Evolutionary conservation across 2,888 invertebrate species (phyloP).

Genomic region (Nemotelus pantherinus): DNA sequence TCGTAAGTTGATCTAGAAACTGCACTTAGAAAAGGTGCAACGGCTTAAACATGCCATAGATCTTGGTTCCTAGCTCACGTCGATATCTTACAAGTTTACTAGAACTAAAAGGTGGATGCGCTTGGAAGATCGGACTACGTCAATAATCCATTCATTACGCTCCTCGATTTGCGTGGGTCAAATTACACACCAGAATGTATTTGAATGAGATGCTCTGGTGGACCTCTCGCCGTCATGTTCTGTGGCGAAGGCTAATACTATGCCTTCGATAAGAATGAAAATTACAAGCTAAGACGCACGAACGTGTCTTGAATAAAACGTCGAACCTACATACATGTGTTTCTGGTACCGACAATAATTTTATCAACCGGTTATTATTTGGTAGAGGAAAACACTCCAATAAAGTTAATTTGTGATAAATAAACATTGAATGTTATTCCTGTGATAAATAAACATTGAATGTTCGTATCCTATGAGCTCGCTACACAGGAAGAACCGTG

Average conservation of each 20-base stretch:
- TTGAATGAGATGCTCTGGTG: slow-evolving; percentile 18
- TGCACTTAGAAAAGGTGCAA: slow-evolving; percentile 14
- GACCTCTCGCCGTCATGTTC: slow-evolving; percentile 3
- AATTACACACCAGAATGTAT: slow-evolving; percentile 42
- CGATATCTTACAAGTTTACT: slow-evolving; percentile 16
- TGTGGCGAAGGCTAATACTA: background rate
- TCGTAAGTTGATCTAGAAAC: slow-evolving; percentile 7
- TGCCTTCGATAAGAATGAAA: slow-evolving; percentile 29
- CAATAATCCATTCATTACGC: slow-evolving; percentile 51
- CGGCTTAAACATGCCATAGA: background rate
- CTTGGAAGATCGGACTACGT: slow-evolving; percentile 37
- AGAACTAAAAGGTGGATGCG: slow-evolving; percentile 33
- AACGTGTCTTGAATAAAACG: slow-evolving; percentile 16
- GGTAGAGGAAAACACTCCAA: slow-evolving; percentile 10
- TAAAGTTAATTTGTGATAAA: slow-evolving; percentile 13
- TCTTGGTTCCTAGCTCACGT: slow-evolving; percentile 1
- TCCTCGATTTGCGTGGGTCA: slow-evolving; percentile 46
- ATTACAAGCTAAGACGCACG: background rate
- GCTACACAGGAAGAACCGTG: no score
- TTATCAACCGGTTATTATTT: slow-evolving; percentile 34
- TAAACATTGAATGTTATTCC: background rate
- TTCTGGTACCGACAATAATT: slow-evolving; percentile 32
- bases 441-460: no score
- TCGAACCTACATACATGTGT: background rate
- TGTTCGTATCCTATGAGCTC: no score